These are phyloP conservation scores for Tragelaphus strepsiceros DNA, from an alignment of 2,113 vertebrate genomes.

Conservation along the genomic window DNA sequence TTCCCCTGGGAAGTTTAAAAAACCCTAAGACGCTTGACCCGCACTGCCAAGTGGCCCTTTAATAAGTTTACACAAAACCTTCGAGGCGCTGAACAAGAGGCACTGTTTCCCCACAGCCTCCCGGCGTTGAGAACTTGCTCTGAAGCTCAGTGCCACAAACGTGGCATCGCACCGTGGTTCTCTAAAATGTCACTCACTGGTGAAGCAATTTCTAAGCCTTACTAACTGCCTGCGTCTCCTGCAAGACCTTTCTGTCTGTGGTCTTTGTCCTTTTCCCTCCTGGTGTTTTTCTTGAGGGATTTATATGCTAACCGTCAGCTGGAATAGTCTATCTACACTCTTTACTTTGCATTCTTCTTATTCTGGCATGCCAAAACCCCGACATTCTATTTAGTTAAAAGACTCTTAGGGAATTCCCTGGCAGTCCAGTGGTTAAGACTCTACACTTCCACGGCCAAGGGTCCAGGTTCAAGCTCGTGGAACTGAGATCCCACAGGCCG, in stretches of 20 bases:
- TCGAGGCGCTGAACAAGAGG: background rate
- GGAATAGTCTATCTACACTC: fast-evolving
- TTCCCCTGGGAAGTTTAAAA: too few species aligned
- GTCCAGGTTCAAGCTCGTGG: background rate
- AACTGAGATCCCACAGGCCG: background rate
- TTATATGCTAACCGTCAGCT: background rate
- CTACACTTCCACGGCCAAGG: too few species aligned
- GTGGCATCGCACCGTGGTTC: fast-evolving
- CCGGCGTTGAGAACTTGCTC: fast-evolving
- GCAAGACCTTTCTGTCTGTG: background rate
- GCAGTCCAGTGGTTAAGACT: background rate
- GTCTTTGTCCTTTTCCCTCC: background rate
- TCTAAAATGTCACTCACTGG: fast-evolving
- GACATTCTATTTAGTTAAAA: background rate
- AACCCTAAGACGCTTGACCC: background rate
- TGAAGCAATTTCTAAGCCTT: background rate
- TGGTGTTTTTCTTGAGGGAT: background rate
- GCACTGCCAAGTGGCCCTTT: background rate
- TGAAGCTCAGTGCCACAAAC: fast-evolving
- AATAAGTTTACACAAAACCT: fast-evolving
- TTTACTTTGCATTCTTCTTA: background rate
- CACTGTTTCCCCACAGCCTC: fast-evolving
- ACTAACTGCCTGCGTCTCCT: background rate
- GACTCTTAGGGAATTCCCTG: background rate
- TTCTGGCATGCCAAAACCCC: background rate